Percentiles rank a stretch among this genome's conserved stretches.
phyloP scores from a whole-genome alignment of 2,113 vertebrate genomes.

The Arizona elegans region DNA sequence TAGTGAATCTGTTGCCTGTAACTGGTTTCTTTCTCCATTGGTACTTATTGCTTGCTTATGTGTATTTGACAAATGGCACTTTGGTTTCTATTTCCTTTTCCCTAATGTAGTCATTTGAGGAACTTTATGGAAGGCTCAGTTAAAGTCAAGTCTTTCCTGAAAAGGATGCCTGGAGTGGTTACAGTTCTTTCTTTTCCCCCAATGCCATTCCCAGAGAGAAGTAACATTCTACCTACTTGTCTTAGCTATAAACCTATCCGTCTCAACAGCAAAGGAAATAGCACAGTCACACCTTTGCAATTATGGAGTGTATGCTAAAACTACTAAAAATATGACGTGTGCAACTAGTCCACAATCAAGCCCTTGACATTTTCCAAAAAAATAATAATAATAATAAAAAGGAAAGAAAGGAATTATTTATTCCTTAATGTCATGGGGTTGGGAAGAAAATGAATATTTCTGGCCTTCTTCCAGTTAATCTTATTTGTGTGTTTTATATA shows the following conservation, averaged over 20 bases:
- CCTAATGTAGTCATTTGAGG: background rate
- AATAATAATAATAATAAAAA: background rate
- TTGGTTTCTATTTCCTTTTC: conserved; percentile 11
- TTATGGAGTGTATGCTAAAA: background rate
- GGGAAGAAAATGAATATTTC: background rate
- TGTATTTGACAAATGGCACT: conserved; percentile 35
- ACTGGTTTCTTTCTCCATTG: background rate
- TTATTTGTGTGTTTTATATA: background rate
- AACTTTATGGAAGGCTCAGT: background rate
- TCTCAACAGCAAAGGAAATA: background rate
- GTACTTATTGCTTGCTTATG: conserved; percentile 6
- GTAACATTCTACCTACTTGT: background rate
- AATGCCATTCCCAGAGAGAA: background rate
- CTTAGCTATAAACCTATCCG: background rate
- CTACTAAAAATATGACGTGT: background rate
- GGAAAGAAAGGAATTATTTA: background rate
- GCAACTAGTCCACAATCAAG: background rate
- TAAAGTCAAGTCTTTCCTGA: conserved; percentile 36
- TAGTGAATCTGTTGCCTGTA: conserved; percentile 5
- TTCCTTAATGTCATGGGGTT: background rate
- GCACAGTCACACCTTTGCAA: background rate
- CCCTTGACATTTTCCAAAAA: background rate
- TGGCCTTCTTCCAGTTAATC: background rate
- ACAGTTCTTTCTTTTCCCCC: background rate
- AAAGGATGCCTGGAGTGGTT: conserved; percentile 1